These are phyloP conservation scores for Todiramphus saurophagus DNA, from an alignment of 2,113 vertebrate species.

Conservation along the genomic window DNA sequence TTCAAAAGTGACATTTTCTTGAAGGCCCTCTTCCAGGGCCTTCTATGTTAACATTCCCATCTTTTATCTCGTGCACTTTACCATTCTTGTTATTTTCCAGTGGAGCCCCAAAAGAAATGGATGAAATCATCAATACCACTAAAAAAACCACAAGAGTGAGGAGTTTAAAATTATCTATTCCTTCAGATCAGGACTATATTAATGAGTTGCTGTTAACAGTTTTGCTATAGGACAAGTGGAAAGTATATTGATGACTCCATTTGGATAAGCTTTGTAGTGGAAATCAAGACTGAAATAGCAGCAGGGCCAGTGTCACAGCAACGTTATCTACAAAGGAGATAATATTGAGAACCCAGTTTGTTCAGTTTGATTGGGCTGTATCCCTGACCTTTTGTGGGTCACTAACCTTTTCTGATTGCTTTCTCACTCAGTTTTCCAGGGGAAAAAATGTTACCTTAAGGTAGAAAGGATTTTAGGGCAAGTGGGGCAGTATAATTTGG, in stretches of 20 bases:
- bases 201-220: background rate
- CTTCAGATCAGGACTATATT: background rate
- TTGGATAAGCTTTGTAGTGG: background rate
- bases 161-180: background rate
- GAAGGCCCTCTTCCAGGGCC: background rate
- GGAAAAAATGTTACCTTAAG: background rate
- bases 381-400: background rate
- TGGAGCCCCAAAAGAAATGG: background rate
- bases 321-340: background rate
- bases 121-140: background rate
- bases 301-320: background rate
- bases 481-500: background rate
- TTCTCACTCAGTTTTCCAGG: background rate
- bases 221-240: background rate
- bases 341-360: background rate
- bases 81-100: background rate
- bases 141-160: background rate
- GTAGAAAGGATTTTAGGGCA: background rate
- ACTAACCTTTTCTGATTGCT: background rate
- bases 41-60: background rate
- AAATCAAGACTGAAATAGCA: background rate
- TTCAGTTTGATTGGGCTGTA: background rate
- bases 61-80: background rate
- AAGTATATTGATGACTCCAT: background rate
- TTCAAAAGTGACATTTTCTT: constrained; percentile 12